Evolutionary conservation across 2,113 vertebrate species (phyloP), one percentile per base, ranked within the genome.

Genomic region (Hoplias malabaricus): DNA sequence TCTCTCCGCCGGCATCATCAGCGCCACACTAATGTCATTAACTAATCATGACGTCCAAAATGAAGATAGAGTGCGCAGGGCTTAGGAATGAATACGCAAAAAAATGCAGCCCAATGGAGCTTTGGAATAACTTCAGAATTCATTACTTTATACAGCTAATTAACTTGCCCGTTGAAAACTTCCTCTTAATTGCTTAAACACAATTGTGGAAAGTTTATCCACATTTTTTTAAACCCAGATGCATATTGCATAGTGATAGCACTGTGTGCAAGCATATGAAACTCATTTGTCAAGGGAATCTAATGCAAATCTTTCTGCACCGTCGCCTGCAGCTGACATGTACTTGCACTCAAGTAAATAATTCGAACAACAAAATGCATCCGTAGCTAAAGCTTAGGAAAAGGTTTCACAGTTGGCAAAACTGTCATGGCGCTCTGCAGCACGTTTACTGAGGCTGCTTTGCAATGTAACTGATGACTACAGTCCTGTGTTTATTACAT

Each of bases 1-100:
- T 75, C 46, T 75, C 62, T 27, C 46, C 62, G 53, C 21, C 1
- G 5, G 54, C 53, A 54, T 43, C 8, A 63, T 73, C 63, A 73
- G 40, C 33, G 25, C 11, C 57, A 33, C 56, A 48, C 54, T 73
- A 77, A 77, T 61, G 62, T 68, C 27, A 31, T 25, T 38, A 29
- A 68, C 46, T n/a, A 68, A 53, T 73, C 33, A 16, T 40, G 42
- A 61, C 48, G 54, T 40, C 14, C 61, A 62, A 61, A 42, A 69
- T 69, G 43, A 29, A 70, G 25, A 77, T 25, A 2, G 42, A 31
- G n/a, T 75, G 50, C 46, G 48, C 38, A 73, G 25, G 11, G 46
- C 42, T 69, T 69, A 36, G 38, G 21, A 43, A 63, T 50, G 43
- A 63, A 63, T 42, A 50, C 23, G 43, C 29, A 13, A 25, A 3